These are phyloP conservation scores for Narcine bancroftii DNA, from an alignment of 2,113 vertebrate species.

Conservation along the genomic window DNA sequence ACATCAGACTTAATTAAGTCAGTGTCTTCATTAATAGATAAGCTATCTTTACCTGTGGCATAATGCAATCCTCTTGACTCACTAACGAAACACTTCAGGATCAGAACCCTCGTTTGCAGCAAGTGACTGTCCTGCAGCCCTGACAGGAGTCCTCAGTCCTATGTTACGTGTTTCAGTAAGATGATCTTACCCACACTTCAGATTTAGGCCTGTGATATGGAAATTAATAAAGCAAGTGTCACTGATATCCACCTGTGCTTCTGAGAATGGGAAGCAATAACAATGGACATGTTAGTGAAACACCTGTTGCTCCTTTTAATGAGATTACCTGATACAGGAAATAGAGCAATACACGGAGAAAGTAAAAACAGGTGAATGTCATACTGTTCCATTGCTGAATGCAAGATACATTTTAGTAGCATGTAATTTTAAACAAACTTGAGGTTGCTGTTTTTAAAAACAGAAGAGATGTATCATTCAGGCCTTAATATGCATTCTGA, in stretches of 20 bases:
- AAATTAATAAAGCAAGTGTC: constrained; percentile 25
- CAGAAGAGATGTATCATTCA: neutral
- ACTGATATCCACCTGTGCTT: neutral
- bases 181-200: constrained; percentile 26
- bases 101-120: neutral
- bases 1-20: neutral
- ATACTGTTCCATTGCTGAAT: neutral
- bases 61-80: constrained; percentile 5
- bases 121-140: neutral
- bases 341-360: neutral
- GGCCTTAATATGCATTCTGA: neutral
- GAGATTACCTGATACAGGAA: constrained; percentile 17
- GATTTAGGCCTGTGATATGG: constrained; percentile 27
- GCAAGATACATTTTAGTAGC: constrained; percentile 3
- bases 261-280: neutral
- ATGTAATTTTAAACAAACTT: constrained; percentile 16
- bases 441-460: neutral
- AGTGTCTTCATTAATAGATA: constrained; percentile 27
- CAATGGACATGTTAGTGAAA: constrained; percentile 20
- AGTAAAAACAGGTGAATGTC: constrained; percentile 26
- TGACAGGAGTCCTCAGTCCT: neutral
- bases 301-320: constrained; percentile 9
- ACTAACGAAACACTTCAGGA: constrained; percentile 30
- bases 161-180: constrained; percentile 22
- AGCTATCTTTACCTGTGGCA: constrained; percentile 19